Evolutionary conservation across 2,888 invertebrate species (phyloP).

Genomic region (Nomada flava): DNA sequence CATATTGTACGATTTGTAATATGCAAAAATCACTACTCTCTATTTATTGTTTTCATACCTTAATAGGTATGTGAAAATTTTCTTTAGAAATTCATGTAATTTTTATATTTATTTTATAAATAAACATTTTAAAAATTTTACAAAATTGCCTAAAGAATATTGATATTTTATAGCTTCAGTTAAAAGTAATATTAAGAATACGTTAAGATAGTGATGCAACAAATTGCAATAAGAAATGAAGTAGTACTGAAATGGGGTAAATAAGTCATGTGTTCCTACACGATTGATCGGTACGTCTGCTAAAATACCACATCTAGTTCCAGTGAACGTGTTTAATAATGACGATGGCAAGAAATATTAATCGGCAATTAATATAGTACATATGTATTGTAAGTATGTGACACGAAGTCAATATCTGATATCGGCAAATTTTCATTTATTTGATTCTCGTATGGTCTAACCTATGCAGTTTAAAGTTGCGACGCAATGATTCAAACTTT

Average conservation of each 20-base stretch:
- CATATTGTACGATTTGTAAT: constrained; percentile 38
- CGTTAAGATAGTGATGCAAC: background rate
- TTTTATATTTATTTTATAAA: constrained; percentile 56
- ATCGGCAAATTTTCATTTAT: background rate
- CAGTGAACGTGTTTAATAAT: background rate
- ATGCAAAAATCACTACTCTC: constrained; percentile 39
- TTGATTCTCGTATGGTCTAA: background rate
- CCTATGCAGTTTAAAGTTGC: background rate
- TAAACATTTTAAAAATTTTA: constrained; percentile 33
- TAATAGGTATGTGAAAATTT: constrained; percentile 52
- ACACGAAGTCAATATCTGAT: background rate
- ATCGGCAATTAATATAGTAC: background rate
- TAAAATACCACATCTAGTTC: background rate
- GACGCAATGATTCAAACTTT: background rate
- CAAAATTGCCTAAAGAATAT: background rate
- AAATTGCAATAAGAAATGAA: background rate
- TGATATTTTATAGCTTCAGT: background rate
- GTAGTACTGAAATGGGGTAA: background rate
- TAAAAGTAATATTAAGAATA: background rate
- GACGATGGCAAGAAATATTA: background rate
- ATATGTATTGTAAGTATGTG: background rate
- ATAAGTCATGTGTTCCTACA: background rate
- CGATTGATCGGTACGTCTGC: constrained; percentile 2
- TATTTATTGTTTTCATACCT: constrained; percentile 72
- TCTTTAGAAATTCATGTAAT: constrained; percentile 38